Conservation (phyloP, 2,888 invertebrate genomes). For the Thymelicus sylvestris region DNA sequence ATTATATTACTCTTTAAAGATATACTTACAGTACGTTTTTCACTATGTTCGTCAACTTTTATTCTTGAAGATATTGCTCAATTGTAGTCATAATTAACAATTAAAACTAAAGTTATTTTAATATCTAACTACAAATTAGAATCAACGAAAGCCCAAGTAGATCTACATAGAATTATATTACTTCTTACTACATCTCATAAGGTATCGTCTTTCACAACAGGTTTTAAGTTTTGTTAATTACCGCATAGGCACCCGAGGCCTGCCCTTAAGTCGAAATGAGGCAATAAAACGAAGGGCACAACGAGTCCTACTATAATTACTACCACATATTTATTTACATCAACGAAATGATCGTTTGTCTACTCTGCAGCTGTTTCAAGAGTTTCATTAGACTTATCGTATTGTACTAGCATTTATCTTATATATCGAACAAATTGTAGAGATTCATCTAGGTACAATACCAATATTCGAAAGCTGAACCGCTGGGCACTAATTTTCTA, state of each 20-base stretch:
- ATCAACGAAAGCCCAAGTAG: conserved; percentile 55
- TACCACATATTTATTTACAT: conserved; percentile 79
- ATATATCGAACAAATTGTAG: conserved; percentile 68
- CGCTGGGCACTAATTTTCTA: conserved; percentile 71
- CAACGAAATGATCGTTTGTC: conserved; percentile 59
- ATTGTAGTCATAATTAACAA: conserved; percentile 17
- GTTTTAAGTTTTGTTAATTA: conserved; percentile 58
- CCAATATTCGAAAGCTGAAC: conserved; percentile 85
- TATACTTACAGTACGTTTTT: too few species aligned
- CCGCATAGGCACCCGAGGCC: conserved; percentile 61
- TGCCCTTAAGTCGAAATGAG: conserved; percentile 54
- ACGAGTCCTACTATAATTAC: conserved; percentile 63
- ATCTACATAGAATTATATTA: conserved; percentile 69
- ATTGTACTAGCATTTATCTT: conserved; percentile 66
- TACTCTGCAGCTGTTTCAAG: conserved; percentile 60
- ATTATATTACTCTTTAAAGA: too few species aligned
- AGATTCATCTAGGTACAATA: conserved; percentile 64
- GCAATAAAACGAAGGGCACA: conserved; percentile 52
- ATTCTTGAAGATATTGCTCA: neutral
- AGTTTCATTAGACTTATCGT: conserved; percentile 55
- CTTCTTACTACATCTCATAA: conserved; percentile 69
- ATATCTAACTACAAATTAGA: conserved; percentile 54
- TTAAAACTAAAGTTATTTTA: conserved; percentile 47
- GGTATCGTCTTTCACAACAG: conserved; percentile 82
- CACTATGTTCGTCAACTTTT: too few species aligned